Evolutionary conservation across 2,797 vertebrate species (phyloP).

Genomic region (Furcifer pardalis): DNA sequence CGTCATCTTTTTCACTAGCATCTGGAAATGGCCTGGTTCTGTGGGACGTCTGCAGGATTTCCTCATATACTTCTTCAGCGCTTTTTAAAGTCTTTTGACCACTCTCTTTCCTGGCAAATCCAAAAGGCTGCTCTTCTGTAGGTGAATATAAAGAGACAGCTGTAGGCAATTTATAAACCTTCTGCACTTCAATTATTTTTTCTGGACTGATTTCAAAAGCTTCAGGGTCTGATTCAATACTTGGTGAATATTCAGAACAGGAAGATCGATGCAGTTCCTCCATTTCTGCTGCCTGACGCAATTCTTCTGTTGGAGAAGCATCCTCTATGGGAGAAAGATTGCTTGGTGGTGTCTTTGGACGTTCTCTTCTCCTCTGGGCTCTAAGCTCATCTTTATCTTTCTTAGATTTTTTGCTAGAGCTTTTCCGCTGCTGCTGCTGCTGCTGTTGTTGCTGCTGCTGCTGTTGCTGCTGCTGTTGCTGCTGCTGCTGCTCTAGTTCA

Average conservation of each 20-base stretch:
- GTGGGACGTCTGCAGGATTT: conserved; percentile 89
- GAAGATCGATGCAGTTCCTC: conserved; percentile 86
- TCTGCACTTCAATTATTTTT: conserved; percentile 87
- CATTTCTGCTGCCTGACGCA: conserved; percentile 83
- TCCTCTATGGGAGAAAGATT: conserved; percentile 94
- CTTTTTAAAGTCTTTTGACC: conserved; percentile 84
- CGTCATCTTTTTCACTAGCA: conserved; percentile 84
- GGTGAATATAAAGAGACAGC: conserved; percentile 93
- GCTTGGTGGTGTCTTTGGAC: conserved; percentile 92
- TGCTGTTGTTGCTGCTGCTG: conserved; percentile 54
- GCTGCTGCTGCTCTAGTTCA: conserved; percentile 80
- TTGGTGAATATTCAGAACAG: conserved; percentile 90
- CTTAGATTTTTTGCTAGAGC: conserved; percentile 95
- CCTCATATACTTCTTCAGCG: conserved; percentile 93
- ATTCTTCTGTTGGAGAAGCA: conserved; percentile 86
- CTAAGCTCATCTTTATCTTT: conserved; percentile 97
- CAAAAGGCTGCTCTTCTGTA: conserved; percentile 83
- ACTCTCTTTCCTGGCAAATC: conserved; percentile 73
- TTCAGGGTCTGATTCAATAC: conserved; percentile 92
- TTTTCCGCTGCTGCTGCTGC: conserved; percentile 80
- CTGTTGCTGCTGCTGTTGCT: conserved; percentile 89
- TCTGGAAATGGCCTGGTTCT: conserved; percentile 85
- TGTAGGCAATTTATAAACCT: conserved; percentile 91
- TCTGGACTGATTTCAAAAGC: conserved; percentile 94
- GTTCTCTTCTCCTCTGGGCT: conserved; percentile 92